phyloP scores from a whole-genome alignment of 30 jellyfish, hydroid and myxozoan species.

The Morbakka virulenta region DNA sequence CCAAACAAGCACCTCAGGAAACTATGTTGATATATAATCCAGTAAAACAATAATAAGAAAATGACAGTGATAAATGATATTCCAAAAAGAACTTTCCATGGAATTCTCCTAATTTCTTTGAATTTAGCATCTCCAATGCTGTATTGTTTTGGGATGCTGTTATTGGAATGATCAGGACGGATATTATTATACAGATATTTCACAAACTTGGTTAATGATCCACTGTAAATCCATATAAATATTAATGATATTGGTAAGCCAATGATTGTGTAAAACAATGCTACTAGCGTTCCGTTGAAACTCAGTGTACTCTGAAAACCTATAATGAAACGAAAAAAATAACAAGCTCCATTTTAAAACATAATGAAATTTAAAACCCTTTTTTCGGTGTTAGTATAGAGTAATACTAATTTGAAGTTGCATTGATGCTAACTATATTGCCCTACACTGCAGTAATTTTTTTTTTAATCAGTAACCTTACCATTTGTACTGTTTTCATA shows the following conservation, averaged over 20 bases:
- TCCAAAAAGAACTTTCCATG: neutral
- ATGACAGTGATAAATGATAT: neutral
- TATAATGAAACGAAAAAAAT: no score
- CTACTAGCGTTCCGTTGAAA: neutral
- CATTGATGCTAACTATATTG: no score
- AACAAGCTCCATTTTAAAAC: no score
- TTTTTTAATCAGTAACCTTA: no score
- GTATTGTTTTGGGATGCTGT: neutral
- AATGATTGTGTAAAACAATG: neutral
- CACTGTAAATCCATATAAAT: neutral
- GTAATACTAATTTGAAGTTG: no score
- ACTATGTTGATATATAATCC: neutral
- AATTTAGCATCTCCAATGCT: neutral
- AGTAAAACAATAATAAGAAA: neutral
- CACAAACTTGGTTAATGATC: neutral
- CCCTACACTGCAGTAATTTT: no score
- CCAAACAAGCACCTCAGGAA: neutral
- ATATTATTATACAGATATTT: neutral
- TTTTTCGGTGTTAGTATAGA: no score
- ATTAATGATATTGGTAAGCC: neutral
- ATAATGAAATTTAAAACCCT: no score
- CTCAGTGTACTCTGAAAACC: no score
- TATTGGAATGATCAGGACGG: neutral
- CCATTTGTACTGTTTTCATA: no score
- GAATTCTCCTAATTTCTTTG: neutral